Conservation (phyloP, 2,888 invertebrate genomes). For the Megastigmus dorsalis region DNA sequence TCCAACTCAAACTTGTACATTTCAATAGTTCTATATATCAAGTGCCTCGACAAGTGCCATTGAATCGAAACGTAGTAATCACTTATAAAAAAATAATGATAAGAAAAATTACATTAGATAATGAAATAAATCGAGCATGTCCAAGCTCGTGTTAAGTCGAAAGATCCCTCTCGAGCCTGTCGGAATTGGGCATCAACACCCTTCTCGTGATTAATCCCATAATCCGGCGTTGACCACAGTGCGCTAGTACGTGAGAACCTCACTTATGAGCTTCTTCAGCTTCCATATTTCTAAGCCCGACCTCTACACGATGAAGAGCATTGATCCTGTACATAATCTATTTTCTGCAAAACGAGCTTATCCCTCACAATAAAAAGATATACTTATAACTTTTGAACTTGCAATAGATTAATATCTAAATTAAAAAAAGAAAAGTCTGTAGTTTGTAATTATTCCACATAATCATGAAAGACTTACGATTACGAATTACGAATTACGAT, state of each 20-base stretch:
- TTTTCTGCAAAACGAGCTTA: too few relatives aligned
- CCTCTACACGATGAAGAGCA: conserved; percentile 33
- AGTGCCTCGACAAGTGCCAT: background rate
- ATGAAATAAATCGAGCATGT: conserved; percentile 23
- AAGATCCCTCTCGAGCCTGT: conserved; percentile 50
- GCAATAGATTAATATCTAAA: too few relatives aligned
- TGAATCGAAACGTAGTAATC: background rate
- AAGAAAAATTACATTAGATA: background rate
- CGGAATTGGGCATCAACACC: conserved; percentile 71
- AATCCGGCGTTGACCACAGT: conserved; percentile 68
- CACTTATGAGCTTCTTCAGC: conserved; percentile 59
- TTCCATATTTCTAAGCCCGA: conserved; percentile 56
- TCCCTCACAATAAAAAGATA: too few relatives aligned
- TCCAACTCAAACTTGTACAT: too few relatives aligned
- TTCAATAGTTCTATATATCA: too few relatives aligned
- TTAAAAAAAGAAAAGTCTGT: too few relatives aligned
- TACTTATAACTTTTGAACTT: too few relatives aligned
- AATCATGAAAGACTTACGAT: too few relatives aligned
- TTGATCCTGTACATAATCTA: conserved; percentile 27
- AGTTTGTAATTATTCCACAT: too few relatives aligned
- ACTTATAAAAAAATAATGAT: background rate
- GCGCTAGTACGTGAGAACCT: conserved; percentile 60
- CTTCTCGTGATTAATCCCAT: conserved; percentile 72
- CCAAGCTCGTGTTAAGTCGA: background rate
- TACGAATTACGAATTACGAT: too few relatives aligned